Evolutionary conservation across 2,797 vertebrate species (phyloP).

Genomic region (Anas flavirostris): DNA sequence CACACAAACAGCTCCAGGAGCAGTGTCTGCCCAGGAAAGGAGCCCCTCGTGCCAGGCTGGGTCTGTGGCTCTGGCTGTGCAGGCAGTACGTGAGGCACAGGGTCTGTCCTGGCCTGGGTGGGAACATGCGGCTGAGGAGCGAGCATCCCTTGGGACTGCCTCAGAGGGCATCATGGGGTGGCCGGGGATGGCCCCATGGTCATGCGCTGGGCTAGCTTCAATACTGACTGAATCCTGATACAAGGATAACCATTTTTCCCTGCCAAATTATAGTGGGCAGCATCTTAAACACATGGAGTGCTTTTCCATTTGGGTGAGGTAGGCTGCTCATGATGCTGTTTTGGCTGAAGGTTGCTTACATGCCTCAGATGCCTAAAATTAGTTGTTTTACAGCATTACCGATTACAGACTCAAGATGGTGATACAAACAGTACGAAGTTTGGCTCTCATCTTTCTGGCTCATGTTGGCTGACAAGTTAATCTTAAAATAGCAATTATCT

Average conservation of each 20-base stretch:
- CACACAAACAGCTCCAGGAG: neutral
- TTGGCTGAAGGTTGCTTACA: conserved; percentile 6
- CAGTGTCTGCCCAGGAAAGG: neutral
- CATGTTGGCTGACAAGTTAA: conserved; percentile 38
- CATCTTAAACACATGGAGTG: neutral
- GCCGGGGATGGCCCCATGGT: neutral
- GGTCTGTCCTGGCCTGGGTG: neutral
- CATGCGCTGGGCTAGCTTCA: neutral
- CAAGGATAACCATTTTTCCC: neutral
- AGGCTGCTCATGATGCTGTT: conserved; percentile 6
- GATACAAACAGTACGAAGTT: conserved; percentile 69
- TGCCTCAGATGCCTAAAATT: conserved; percentile 58
- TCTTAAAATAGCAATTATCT: conserved; percentile 77
- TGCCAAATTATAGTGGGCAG: neutral
- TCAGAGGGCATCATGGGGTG: neutral
- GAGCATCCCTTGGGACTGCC: too few relatives aligned
- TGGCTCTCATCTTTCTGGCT: conserved; percentile 69
- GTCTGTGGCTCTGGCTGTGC: neutral
- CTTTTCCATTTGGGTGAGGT: neutral
- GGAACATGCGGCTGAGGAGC: neutral
- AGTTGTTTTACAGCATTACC: conserved; percentile 68
- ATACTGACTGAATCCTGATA: neutral
- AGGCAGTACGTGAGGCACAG: too few relatives aligned
- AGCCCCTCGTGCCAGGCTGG: neutral
- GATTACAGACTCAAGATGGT: conserved; percentile 76